Conservation (phyloP, 2,797 vertebrate species). For the Bucorvus abyssinicus region DNA sequence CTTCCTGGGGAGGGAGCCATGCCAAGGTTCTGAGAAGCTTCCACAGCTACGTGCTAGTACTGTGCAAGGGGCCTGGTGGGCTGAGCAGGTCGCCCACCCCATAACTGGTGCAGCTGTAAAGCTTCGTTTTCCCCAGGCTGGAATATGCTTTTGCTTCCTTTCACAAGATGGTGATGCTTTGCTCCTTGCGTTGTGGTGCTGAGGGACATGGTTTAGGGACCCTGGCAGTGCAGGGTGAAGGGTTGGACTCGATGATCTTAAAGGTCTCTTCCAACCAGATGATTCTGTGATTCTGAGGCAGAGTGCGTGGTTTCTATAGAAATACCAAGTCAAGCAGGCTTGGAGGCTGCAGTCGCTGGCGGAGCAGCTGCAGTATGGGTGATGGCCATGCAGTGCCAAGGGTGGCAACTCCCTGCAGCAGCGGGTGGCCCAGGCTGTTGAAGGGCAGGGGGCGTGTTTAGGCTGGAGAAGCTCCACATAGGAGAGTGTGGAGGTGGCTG, state of each 20-base stretch:
- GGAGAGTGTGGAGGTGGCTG: not conserved
- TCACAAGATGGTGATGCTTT: accelerated
- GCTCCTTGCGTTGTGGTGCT: too few relatives aligned
- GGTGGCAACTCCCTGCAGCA: not conserved
- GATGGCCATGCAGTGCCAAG: accelerated
- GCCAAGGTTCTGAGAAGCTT: not conserved
- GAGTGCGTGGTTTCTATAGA: accelerated
- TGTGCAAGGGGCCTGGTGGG: accelerated
- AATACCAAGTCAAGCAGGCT: accelerated
- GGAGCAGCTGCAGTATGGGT: not conserved
- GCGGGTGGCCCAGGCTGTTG: accelerated
- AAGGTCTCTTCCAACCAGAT: too few relatives aligned
- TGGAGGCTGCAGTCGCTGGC: not conserved
- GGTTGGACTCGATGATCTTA: too few relatives aligned
- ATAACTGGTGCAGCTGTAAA: accelerated
- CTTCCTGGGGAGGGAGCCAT: not conserved
- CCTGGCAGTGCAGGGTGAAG: too few relatives aligned
- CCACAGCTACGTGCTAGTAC: accelerated
- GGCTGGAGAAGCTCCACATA: not conserved
- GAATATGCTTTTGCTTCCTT: not conserved
- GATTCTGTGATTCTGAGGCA: too few relatives aligned
- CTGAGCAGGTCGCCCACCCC: not conserved
- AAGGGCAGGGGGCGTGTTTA: not conserved
- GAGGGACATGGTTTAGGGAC: too few relatives aligned
- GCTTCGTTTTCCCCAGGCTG: not conserved